Conservation (phyloP, 2,888 invertebrate genomes). For the Pantelozetes paolii region DNA sequence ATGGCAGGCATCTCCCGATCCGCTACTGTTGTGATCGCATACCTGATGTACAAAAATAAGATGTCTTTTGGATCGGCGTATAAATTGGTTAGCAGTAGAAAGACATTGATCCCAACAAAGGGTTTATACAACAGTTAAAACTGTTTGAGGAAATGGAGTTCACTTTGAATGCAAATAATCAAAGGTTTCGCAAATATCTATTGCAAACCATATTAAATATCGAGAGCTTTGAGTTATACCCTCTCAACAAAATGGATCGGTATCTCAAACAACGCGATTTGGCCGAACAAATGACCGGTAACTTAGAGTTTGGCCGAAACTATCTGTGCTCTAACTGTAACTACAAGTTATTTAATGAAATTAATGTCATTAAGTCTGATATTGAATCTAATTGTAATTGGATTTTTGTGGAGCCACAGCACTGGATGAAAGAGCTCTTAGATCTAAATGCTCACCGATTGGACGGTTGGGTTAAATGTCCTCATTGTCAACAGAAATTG, state of each 20-base stretch:
- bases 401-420: neutral
- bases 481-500: too few relatives aligned
- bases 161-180: slow-evolving; percentile 24
- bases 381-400: neutral
- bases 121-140: slow-evolving; percentile 69
- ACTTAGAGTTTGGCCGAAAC: neutral
- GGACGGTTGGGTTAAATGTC: too few relatives aligned
- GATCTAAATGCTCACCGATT: too few relatives aligned
- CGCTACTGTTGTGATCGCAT: slow-evolving; percentile 71
- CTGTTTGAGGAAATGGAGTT: slow-evolving; percentile 48
- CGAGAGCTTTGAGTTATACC: neutral
- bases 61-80: slow-evolving; percentile 65
- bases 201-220: neutral
- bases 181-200: slow-evolving; percentile 4
- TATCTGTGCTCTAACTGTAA: slow-evolving; percentile 36
- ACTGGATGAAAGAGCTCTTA: neutral
- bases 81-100: slow-evolving; percentile 62
- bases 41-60: slow-evolving; percentile 61
- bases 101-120: slow-evolving; percentile 61
- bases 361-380: neutral
- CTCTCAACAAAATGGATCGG: neutral
- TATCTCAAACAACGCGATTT: neutral
- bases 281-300: neutral
- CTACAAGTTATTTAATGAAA: slow-evolving; percentile 11
- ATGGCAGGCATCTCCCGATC: slow-evolving; percentile 87